Evolutionary conservation across 37 sponge, comb jelly and placozoan genomes (phyloP).

Genomic region (Agelas oroides): DNA sequence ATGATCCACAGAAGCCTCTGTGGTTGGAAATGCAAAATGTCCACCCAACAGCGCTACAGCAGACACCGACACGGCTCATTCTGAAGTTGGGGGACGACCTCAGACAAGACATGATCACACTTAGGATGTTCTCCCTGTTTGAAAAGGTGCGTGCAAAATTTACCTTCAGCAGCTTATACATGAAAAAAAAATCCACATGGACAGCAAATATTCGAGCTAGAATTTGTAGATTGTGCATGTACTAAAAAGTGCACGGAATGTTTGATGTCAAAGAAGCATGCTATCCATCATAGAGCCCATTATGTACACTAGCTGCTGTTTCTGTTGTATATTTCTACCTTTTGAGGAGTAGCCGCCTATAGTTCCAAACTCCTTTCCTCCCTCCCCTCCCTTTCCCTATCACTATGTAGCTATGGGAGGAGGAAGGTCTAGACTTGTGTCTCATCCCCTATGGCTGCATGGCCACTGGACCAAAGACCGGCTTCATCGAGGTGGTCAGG

Average conservation of each 20-base stretch:
- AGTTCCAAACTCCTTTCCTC: no score
- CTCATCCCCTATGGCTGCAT: slow-evolving; percentile 92
- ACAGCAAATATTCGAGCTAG: no score
- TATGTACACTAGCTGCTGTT: no score
- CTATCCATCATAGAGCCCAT: no score
- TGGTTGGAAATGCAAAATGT: slow-evolving; percentile 74
- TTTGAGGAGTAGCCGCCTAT: background rate
- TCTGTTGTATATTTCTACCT: no score
- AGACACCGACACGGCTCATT: slow-evolving; percentile 43
- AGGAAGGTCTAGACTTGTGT: slow-evolving; percentile 76
- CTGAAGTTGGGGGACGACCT: slow-evolving; percentile 81
- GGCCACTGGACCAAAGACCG: slow-evolving; percentile 75
- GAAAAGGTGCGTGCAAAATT: no score
- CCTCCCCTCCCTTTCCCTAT: background rate
- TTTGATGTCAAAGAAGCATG: no score
- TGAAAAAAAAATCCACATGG: background rate
- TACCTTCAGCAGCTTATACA: background rate
- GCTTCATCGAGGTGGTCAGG: slow-evolving; percentile 92
- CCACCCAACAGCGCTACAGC: slow-evolving; percentile 13
- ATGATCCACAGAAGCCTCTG: slow-evolving; percentile 58
- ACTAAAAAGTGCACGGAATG: no score
- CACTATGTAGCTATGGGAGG: slow-evolving; percentile 71
- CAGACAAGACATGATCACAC: slow-evolving; percentile 82
- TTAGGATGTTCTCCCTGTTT: slow-evolving; percentile 69
- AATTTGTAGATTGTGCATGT: no score